phyloP scores from a whole-genome alignment of 2,797 vertebrate genomes.

The Clarias laeviceps region DNA sequence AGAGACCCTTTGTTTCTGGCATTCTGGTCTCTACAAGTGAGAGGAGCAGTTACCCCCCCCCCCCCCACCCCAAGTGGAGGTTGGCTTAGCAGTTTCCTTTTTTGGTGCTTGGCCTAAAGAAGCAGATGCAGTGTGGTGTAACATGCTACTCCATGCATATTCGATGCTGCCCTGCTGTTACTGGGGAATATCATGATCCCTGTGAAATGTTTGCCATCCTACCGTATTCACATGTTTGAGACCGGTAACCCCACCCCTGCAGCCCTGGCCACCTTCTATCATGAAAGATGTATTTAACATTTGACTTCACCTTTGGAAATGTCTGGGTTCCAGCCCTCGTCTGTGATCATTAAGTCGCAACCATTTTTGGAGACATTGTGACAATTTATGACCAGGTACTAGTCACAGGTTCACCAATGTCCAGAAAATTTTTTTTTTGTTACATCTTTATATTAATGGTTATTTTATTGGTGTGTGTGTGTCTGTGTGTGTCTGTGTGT shows the following conservation, averaged over 20 bases:
- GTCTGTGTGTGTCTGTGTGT: too few relatives aligned
- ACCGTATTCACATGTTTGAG: neutral
- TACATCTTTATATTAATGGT: too few relatives aligned
- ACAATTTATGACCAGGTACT: too few relatives aligned
- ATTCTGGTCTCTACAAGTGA: constrained; percentile 62
- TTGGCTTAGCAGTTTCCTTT: constrained; percentile 40
- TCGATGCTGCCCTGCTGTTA: neutral
- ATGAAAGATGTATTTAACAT: constrained; percentile 33
- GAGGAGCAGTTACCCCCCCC: neutral
- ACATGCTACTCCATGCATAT: neutral
- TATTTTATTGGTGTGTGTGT: too few relatives aligned
- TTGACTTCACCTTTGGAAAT: constrained; percentile 46
- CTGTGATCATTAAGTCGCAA: too few relatives aligned
- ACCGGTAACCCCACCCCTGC: neutral
- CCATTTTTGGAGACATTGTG: too few relatives aligned
- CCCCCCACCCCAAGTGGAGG: constrained; percentile 2
- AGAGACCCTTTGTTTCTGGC: constrained; percentile 68
- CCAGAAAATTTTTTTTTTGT: too few relatives aligned
- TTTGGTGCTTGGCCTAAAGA: constrained; percentile 36
- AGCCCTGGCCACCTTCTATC: neutral
- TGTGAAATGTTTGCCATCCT: neutral
- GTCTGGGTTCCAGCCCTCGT: neutral
- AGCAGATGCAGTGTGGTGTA: neutral
- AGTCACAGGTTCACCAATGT: too few relatives aligned
- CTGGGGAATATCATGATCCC: neutral